phyloP scores from a whole-genome alignment of 37 sponge, comb jelly and placozoan genomes.

The Chondrilla cf. caribensis region DNA sequence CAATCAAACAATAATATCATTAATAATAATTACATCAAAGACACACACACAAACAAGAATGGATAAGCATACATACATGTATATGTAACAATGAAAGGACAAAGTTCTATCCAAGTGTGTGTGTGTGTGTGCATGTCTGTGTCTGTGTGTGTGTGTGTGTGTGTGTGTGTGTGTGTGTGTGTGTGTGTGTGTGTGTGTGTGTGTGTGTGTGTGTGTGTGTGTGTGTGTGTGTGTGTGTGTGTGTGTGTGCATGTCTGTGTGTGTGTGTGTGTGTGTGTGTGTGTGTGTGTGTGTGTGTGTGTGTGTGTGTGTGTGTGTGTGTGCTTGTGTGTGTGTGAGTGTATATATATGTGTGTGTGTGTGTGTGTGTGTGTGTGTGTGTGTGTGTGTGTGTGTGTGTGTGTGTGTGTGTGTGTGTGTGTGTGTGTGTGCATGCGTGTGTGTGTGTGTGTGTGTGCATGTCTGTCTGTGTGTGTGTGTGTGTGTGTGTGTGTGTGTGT shows the following conservation, averaged over 20 bases:
- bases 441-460: conserved; percentile 17
- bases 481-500: conserved; percentile 13
- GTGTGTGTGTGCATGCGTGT: background rate
- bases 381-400: conserved; percentile 22
- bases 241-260: conserved; percentile 13
- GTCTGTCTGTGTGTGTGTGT: conserved; percentile 9
- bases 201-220: conserved; percentile 8
- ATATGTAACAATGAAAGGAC: background rate
- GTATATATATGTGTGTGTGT: conserved; percentile 9
- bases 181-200: conserved; percentile 20
- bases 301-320: conserved; percentile 4
- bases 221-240: conserved; percentile 22
- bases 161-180: conserved; percentile 20
- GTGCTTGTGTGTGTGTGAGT: background rate
- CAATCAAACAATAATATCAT: too few species aligned
- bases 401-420: conserved; percentile 15
- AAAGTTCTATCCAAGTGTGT: background rate
- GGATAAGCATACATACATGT: background rate
- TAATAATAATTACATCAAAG: too few species aligned
- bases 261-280: conserved; percentile 22
- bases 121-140: conserved; percentile 10
- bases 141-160: conserved; percentile 19
- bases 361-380: conserved; percentile 13
- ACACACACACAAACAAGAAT: background rate
- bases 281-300: conserved; percentile 1